phyloP scores from a whole-genome alignment of 2,888 invertebrate genomes.

The Leuctra nigra region DNA sequence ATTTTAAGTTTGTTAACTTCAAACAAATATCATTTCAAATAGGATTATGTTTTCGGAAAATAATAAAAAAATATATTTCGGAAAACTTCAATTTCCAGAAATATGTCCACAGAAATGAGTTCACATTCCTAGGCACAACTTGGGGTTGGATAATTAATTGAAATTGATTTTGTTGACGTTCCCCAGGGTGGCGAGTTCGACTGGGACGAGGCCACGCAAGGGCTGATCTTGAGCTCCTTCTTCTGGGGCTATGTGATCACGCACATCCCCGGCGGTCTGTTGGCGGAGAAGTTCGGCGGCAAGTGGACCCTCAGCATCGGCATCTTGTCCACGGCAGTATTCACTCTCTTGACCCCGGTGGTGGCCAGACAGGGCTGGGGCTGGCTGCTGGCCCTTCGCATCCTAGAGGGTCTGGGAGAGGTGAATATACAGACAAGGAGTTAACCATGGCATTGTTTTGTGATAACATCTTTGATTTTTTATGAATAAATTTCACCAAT shows the following conservation, averaged over 20 bases:
- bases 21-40: no score
- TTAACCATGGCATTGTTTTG: no score
- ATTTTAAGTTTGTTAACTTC: no score
- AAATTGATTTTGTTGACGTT: no score
- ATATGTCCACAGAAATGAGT: no score
- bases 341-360: conserved; percentile 64
- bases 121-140: no score
- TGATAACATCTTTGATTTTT: no score
- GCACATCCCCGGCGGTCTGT: conserved; percentile 70
- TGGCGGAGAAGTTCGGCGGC: conserved; percentile 78
- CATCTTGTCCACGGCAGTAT: conserved; percentile 72
- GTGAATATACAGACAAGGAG: conserved; percentile 44
- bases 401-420: conserved; percentile 78
- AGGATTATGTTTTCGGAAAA: no score
- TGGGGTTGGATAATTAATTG: no score
- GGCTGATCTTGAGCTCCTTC: conserved; percentile 72
- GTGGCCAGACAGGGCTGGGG: conserved; percentile 47
- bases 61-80: no score
- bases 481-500: no score
- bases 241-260: conserved; percentile 81
- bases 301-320: conserved; percentile 79
- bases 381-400: conserved; percentile 63
- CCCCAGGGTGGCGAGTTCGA: conserved; percentile 50
- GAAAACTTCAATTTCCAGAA: no score
- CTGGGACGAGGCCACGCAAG: conserved; percentile 66